Conservation (phyloP, 2,797 vertebrate species). For the Heliangelus exortis region DNA sequence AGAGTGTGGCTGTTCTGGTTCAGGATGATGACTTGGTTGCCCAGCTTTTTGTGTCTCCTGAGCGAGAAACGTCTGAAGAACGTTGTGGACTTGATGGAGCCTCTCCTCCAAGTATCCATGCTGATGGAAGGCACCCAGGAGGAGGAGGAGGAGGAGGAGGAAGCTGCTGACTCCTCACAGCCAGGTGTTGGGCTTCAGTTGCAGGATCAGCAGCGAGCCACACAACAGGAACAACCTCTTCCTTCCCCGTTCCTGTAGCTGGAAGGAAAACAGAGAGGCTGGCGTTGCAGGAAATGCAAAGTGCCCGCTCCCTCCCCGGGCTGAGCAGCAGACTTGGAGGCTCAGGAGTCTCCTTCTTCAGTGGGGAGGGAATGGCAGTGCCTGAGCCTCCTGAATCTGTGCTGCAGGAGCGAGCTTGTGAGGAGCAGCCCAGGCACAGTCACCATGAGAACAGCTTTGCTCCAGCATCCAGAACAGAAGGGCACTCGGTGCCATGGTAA, state of each 20-base stretch:
- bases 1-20: slow-evolving; percentile 85
- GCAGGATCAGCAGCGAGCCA: not conserved
- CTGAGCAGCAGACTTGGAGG: not conserved
- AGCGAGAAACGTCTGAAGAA: slow-evolving; percentile 79
- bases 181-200: not conserved
- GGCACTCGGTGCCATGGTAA: slow-evolving; percentile 64
- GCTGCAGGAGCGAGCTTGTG: slow-evolving; percentile 7
- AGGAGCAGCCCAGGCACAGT: slow-evolving; percentile 48
- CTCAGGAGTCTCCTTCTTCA: not conserved
- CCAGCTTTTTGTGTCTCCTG: slow-evolving; percentile 79
- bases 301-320: not conserved
- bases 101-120: slow-evolving; percentile 81
- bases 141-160: not conserved
- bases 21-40: slow-evolving; percentile 71
- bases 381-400: not conserved
- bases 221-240: slow-evolving; percentile 30
- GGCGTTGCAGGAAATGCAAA: slow-evolving; percentile 41
- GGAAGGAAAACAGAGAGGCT: slow-evolving; percentile 22
- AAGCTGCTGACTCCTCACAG: not conserved
- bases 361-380: not conserved
- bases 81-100: slow-evolving; percentile 77
- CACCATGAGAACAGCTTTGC: slow-evolving; percentile 63
- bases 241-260: not conserved
- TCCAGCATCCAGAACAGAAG: slow-evolving; percentile 62
- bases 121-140: not conserved